These are phyloP conservation scores for Orius laevigatus DNA, from an alignment of 1,140 invertebrate genomes.

Conservation along the genomic window DNA sequence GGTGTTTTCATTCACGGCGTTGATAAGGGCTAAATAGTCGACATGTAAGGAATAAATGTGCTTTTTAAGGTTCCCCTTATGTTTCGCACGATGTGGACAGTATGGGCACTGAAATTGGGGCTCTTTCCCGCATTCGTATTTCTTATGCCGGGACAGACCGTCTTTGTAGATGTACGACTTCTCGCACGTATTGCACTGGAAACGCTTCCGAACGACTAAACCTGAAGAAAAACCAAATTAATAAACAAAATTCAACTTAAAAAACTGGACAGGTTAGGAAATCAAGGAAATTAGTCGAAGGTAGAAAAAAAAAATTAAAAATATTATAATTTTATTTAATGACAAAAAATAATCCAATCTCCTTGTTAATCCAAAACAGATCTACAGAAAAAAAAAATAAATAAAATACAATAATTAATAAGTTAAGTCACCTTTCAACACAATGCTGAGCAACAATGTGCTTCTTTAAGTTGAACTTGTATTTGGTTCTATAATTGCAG, in stretches of 20 bases:
- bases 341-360: neutral
- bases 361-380: neutral
- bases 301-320: neutral
- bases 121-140: conserved; percentile 32
- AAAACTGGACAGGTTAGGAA: neutral
- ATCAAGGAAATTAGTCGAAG: no score
- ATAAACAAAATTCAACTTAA: neutral
- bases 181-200: conserved; percentile 11
- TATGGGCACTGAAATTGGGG: conserved; percentile 38
- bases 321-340: neutral
- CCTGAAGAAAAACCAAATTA: neutral
- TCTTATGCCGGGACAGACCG: conserved; percentile 14
- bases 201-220: conserved; percentile 2
- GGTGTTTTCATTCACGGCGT: conserved; percentile 1
- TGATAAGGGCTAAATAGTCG: neutral
- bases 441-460: neutral
- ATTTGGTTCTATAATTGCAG: conserved; percentile 26
- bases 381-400: neutral
- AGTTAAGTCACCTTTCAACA: neutral
- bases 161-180: conserved; percentile 16
- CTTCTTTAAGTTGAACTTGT: conserved; percentile 1
- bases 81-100: conserved; percentile 24
- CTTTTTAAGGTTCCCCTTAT: conserved; percentile 14
- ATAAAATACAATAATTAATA: no score
- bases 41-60: conserved; percentile 16